Base-by-base conservation (phyloP, 1,140 invertebrate species). In the Cataglyphis hispanica region DNA sequence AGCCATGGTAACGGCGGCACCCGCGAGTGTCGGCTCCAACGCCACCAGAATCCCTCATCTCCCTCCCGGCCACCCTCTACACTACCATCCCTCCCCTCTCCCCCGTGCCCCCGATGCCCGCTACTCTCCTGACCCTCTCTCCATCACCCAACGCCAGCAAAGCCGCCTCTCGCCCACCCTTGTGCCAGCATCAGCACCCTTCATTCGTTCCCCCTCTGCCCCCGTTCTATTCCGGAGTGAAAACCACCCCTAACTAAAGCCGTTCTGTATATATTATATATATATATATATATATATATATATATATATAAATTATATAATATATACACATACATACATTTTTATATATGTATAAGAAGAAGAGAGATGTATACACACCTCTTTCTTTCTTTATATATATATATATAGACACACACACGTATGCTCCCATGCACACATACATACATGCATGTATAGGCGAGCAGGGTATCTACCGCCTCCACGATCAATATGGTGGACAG, bases 11-110 rank as follows among this genome's bases (percentile, higher is more conserved):
- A 96, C 95, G 93, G 93, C 95, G 95, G 95, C 95, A 95, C 95
- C 95, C 93, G 94, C 94, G 93, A 95, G 95, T 95, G 95, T 95
- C 96, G 96, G 93, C 95, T 95, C 95, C 95, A 95, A 95, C 94
- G 94, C 94, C 94, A 94, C 92, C 93, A 93, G 92, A 95, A 93
- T 93, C 93, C 91, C 93, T 92, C 92, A 87, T 92, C 95, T 95
- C 95, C 94, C 91, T 91, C 91, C 88, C 88, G 84, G 70, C 60
- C 19, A 77, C 70, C 40, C 69, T 58, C 87, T 67, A 72, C 60
- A 11, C 58, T 40, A 92, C 93, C 94, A 93, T 86, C 93, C 86
- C 90, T 80, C 85, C 75, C 70, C 83, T 80, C 85, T 86, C 88
- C 87, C 93, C 85, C 90, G 77, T 84, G 69, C 77, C 88, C 78